These are phyloP conservation scores for Papilio xuthus DNA, from an alignment of 1,140 invertebrate genomes.

Conservation along the genomic window DNA sequence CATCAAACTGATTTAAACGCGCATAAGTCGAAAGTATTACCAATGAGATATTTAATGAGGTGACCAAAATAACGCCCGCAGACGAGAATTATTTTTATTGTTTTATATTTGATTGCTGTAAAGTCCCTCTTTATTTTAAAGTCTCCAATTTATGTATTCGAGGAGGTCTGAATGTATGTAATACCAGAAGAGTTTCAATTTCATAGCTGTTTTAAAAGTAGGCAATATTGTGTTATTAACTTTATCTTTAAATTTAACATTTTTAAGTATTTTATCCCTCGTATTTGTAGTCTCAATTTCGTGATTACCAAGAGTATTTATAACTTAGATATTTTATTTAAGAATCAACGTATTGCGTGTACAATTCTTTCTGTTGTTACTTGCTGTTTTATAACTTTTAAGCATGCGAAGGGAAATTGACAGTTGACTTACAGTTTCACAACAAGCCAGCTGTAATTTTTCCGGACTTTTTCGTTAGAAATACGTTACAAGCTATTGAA, in stretches of 20 bases:
- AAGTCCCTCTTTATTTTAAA: neutral
- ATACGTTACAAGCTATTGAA: neutral
- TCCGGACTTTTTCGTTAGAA: no score
- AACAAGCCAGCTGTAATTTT: neutral
- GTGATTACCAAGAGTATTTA: neutral
- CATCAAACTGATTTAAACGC: slow-evolving; percentile 60
- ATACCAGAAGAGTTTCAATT: neutral
- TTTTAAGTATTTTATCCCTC: no score
- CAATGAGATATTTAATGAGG: slow-evolving; percentile 41
- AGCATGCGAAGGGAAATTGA: neutral
- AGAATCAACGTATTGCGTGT: neutral
- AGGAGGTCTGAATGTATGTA: neutral
- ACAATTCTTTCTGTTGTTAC: neutral
- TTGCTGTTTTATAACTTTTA: neutral
- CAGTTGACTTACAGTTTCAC: neutral
- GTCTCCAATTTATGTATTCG: neutral
- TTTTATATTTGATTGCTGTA: neutral
- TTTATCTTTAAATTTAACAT: no score
- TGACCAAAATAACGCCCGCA: slow-evolving; percentile 16
- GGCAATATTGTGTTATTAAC: no score
- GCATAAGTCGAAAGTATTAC: slow-evolving; percentile 39
- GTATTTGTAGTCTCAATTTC: neutral
- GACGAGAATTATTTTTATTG: slow-evolving; percentile 27
- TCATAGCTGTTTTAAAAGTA: neutral
- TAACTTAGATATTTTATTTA: neutral